Evolutionary conservation across 2,888 invertebrate species (phyloP).

Genomic region (Elgonia sp.): DNA sequence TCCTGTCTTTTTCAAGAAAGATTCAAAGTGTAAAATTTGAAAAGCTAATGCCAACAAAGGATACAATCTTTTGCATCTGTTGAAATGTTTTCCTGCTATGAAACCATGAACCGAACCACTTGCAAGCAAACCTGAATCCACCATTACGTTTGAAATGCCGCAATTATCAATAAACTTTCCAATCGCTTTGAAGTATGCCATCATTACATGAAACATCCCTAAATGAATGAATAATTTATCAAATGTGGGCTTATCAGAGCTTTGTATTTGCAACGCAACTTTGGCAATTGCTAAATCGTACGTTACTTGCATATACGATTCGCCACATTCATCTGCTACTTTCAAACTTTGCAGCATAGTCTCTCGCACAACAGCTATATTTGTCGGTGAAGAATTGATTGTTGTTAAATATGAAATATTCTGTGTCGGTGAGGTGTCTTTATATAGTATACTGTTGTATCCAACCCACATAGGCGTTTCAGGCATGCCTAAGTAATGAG

Average conservation of each 20-base stretch:
- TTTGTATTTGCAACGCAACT: slow-evolving; percentile 79
- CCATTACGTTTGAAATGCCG: slow-evolving; percentile 71
- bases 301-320: slow-evolving; percentile 77
- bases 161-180: slow-evolving; percentile 79
- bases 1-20: neutral
- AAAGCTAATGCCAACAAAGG: neutral
- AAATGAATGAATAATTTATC: slow-evolving; percentile 84
- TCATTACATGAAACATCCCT: slow-evolving; percentile 82
- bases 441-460: slow-evolving; percentile 77
- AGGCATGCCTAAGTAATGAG: neutral
- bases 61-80: slow-evolving; percentile 67
- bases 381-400: slow-evolving; percentile 81
- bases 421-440: slow-evolving; percentile 58
- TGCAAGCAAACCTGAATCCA: slow-evolving; percentile 68
- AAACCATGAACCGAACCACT: slow-evolving; percentile 72
- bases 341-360: slow-evolving; percentile 71
- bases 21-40: slow-evolving; percentile 22
- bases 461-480: slow-evolving; percentile 78
- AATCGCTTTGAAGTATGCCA: slow-evolving; percentile 81
- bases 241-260: slow-evolving; percentile 79
- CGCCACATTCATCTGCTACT: slow-evolving; percentile 72
- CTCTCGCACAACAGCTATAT: slow-evolving; percentile 74
- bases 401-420: slow-evolving; percentile 79
- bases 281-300: slow-evolving; percentile 81
- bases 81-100: slow-evolving; percentile 68